A percentile compares a stretch with the other conserved stretches of the same genome.
These are phyloP conservation scores for Luffia ferchaultella DNA, from an alignment of 2,888 invertebrate genomes.

Conservation along the genomic window DNA sequence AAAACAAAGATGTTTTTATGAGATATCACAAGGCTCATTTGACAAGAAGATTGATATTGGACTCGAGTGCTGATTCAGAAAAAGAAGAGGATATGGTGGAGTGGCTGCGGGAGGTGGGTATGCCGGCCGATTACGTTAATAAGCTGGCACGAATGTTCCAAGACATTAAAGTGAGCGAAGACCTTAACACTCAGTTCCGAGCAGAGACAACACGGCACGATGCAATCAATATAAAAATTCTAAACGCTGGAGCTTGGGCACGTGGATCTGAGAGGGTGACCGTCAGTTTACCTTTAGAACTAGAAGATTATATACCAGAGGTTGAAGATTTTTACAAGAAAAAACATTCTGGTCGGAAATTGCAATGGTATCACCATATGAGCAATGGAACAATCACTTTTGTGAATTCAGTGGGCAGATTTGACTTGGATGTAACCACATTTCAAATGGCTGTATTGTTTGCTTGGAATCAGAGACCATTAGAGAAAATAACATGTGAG, in stretches of 20 bases:
- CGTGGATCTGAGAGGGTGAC: conserved; percentile 93
- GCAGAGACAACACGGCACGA: conserved; percentile 82
- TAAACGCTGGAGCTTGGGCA: conserved; percentile 99
- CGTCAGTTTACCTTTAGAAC: conserved; percentile 94
- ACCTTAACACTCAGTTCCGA: conserved; percentile 93
- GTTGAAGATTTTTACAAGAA: conserved; percentile 98
- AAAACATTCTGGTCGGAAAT: conserved; percentile 96
- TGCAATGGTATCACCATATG: conserved; percentile 99
- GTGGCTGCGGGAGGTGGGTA: conserved; percentile 96
- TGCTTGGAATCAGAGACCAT: conserved; percentile 97
- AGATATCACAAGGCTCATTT: conserved; percentile 98
- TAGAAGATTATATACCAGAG: conserved; percentile 99
- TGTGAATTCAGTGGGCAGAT: conserved; percentile 89
- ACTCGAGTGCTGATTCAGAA: conserved; percentile 98
- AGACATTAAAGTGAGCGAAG: conserved; percentile 97
- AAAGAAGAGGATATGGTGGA: conserved; percentile 99
- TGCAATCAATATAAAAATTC: conserved; percentile 96
- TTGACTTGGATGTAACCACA: conserved; percentile 98
- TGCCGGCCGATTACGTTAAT: conserved; percentile 99
- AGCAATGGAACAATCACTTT: conserved; percentile 99
- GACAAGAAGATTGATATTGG: conserved; percentile 92
- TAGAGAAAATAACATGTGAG: conserved; percentile 95
- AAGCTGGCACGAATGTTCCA: conserved; percentile 98
- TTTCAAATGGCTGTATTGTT: conserved; percentile 99
- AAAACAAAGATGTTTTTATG: conserved; percentile 99